A percentile compares a stretch with the other conserved stretches of the same genome.
Conservation (phyloP, 2,888 invertebrate species). For the Zygothrica quintamaculata region DNA sequence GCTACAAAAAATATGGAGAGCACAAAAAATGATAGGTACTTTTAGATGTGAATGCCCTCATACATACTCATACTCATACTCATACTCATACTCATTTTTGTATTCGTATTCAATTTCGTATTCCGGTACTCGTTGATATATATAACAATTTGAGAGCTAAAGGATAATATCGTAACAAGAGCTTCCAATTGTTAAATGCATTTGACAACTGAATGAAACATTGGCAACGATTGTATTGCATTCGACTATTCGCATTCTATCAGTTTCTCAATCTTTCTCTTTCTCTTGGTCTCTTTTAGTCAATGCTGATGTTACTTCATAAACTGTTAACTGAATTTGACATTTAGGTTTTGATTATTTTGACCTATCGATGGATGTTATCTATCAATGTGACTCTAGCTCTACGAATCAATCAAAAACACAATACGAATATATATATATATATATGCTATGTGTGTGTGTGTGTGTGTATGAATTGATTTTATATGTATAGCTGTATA, state of each 20-base stretch:
- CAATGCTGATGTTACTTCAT: background rate
- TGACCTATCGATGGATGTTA: conserved; percentile 22
- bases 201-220: conserved; percentile 68
- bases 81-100: too few species aligned
- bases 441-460: background rate
- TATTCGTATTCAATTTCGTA: too few species aligned
- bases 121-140: too few species aligned
- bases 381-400: conserved; percentile 30
- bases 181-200: conserved; percentile 56
- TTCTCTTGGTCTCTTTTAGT: background rate
- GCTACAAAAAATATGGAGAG: too few species aligned
- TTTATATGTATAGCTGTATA: background rate
- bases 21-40: too few species aligned
- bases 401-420: conserved; percentile 51
- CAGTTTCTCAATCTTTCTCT: background rate
- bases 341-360: conserved; percentile 62
- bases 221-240: conserved; percentile 20
- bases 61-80: too few species aligned
- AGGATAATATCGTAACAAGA: too few species aligned
- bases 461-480: background rate
- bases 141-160: too few species aligned
- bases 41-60: too few species aligned
- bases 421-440: conserved; percentile 22
- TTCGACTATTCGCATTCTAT: background rate
- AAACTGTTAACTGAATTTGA: conserved; percentile 57